Evolutionary conservation across 2,888 invertebrate genomes (phyloP).

Genomic region (Julus scandinavius): DNA sequence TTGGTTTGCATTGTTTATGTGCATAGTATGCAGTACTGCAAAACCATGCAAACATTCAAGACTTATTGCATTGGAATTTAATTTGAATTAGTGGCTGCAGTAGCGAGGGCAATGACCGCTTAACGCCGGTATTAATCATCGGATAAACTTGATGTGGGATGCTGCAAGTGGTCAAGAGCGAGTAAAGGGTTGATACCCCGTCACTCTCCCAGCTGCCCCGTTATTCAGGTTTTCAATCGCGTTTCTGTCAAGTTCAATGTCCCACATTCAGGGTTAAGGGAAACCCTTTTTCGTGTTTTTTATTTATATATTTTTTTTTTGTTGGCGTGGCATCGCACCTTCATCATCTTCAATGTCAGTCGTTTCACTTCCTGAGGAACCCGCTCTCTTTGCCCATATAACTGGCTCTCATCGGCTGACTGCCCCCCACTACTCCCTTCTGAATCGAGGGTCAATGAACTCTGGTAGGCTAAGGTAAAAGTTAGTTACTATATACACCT

Average conservation of each 20-base stretch:
- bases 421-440: slow-evolving; percentile 15
- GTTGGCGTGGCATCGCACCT: slow-evolving; percentile 44
- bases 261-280: slow-evolving; percentile 49
- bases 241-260: slow-evolving; percentile 50
- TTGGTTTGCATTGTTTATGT: too few species aligned
- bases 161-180: neutral
- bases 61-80: neutral
- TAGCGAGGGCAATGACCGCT: neutral
- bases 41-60: too few species aligned
- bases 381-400: slow-evolving; percentile 51
- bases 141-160: neutral
- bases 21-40: too few species aligned
- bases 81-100: too few species aligned
- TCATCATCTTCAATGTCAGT: slow-evolving; percentile 47
- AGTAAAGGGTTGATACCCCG: neutral
- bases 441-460: slow-evolving; percentile 46
- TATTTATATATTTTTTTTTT: slow-evolving; percentile 10
- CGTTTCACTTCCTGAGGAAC: slow-evolving; percentile 50
- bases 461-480: slow-evolving; percentile 4
- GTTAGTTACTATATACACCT: neutral
- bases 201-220: slow-evolving; percentile 25
- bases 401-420: slow-evolving; percentile 47
- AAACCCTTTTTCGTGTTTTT: slow-evolving; percentile 44
- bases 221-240: slow-evolving; percentile 37
- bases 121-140: neutral